Base-by-base conservation (phyloP, 2,113 vertebrate genomes). In the Malurus melanocephalus region DNA sequence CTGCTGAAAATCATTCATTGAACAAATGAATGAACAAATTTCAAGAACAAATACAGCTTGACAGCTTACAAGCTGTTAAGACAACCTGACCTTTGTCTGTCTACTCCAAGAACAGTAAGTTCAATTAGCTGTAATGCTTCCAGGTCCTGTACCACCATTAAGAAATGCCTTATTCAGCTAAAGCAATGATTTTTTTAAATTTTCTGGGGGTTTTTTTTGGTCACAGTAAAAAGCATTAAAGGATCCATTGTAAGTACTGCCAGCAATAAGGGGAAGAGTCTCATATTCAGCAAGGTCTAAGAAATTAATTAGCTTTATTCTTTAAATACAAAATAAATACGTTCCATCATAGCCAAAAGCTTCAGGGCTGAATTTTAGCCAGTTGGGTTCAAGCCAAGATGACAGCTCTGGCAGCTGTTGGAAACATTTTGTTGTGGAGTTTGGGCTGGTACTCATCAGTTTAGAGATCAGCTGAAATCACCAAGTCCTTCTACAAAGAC, bases 11-110 rank as follows among this genome's bases (percentile, higher is more conserved):
- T n/a, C n/a, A n/a, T n/a, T n/a, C n/a, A n/a, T n/a, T n/a, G n/a
- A n/a, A n/a, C n/a, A n/a, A n/a, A n/a, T n/a, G n/a, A n/a, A n/a
- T n/a, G n/a, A n/a, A n/a, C n/a, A n/a, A n/a, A n/a, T n/a, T 79
- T 81, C 62, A 68, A 53, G 88, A 94, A 68, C 88, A 88, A 95
- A 88, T 46, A 86, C 46, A 79, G 55, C 55, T 75, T 91, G 73
- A 96, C 86, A 85, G 62, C 27, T 5, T 90, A 84, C 77, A 91
- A 88, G 83, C 86, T 93, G 90, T 83, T 92, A 88, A 93, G 64
- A 75, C 77, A 93, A 81, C 92, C 52, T 91, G 88, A 90, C 90
- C 90, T 96, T 90, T 96, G 80, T 85, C 61, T 80, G 61, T 88
- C 89, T 87, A 13, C 72, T 76, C 68, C 76, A 68, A 51, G 57